Percentiles rank a stretch among this genome's conserved stretches.
Conservation (phyloP, 2,888 invertebrate species). For the Caenorhabditis zanzibari region DNA sequence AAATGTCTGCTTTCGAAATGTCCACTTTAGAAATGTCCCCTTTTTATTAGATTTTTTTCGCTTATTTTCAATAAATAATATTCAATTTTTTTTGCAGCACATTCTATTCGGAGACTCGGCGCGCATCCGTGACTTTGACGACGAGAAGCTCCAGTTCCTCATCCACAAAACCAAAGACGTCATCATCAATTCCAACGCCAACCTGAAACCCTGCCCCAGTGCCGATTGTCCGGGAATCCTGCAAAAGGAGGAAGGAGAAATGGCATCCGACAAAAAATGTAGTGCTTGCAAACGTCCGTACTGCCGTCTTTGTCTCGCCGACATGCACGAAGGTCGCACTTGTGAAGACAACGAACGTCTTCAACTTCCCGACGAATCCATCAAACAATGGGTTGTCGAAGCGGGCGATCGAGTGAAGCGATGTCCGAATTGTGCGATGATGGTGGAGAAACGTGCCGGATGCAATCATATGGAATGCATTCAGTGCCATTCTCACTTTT, state of each 20-base stretch:
- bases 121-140: slow-evolving; percentile 27
- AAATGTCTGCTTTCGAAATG: too few species aligned
- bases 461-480: slow-evolving; percentile 28
- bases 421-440: slow-evolving; percentile 7
- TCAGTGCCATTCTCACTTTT: slow-evolving; percentile 36
- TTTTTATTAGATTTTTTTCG: too few species aligned
- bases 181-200: background rate
- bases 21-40: too few species aligned
- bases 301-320: slow-evolving; percentile 10
- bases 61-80: too few species aligned
- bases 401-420: background rate
- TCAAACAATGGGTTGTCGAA: background rate
- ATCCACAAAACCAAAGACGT: background rate
- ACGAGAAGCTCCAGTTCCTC: background rate
- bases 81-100: background rate
- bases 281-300: background rate
- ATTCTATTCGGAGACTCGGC: slow-evolving; percentile 19
- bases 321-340: background rate
- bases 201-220: background rate
- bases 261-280: background rate
- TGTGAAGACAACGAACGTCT: slow-evolving; percentile 2
- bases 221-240: slow-evolving; percentile 22
- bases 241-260: background rate
- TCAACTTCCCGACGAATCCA: slow-evolving; percentile 4
- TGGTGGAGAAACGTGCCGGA: slow-evolving; percentile 3